Evolutionary conservation across 1,140 invertebrate species (phyloP), one percentile per base, ranked within the genome.

Genomic region (Bombus superbus): DNA sequence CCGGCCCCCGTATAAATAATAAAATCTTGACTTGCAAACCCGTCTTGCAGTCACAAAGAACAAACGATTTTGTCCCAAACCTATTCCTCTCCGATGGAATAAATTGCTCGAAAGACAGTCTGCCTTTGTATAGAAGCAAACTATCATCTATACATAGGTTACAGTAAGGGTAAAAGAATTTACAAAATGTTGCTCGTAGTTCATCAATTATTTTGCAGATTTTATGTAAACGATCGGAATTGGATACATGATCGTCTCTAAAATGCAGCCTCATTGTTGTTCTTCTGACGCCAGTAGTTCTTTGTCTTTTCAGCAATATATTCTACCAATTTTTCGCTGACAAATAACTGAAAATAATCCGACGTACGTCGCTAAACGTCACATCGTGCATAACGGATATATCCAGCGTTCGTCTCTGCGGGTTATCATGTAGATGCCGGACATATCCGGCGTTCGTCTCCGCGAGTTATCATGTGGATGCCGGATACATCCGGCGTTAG

Each of bases 131-230:
- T n/a, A 87, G 11, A 25, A 94, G 73, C 0, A 93, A 69, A 75
- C 83, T 89, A 88, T 94, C 92, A 80, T 94, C 91, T n/a, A 94
- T 86, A 53, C 81, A 92, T 15, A 93, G 18, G 11, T 89, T 89
- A 87, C 90, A 72, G 13, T 90, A 89, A 32, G 18, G 88, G 83
- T 32, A 32, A 62, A 83, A 79, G 57, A 93, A 87, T 22, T 38
- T 6, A 9, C 87, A 25, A 40, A 92, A 91, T 66, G 83, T 11
- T 79, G 8, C 57, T 82, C 79, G 32, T 59, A 89, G 28, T 3
- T 28, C 76, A 38, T 89, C 28, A 4, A 92, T 79, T 10, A 93
- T 38, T 80, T 90, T 85, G 3, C 42, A 22, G 40, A 92, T 85
- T 76, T 81, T 85, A n/a, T 32, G 25, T 75, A 68, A 80, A 35